Percentiles rank a stretch among this genome's conserved stretches.
Evolutionary conservation across 2,797 vertebrate species (phyloP).

Genomic region (Apogon hyalosoma): DNA sequence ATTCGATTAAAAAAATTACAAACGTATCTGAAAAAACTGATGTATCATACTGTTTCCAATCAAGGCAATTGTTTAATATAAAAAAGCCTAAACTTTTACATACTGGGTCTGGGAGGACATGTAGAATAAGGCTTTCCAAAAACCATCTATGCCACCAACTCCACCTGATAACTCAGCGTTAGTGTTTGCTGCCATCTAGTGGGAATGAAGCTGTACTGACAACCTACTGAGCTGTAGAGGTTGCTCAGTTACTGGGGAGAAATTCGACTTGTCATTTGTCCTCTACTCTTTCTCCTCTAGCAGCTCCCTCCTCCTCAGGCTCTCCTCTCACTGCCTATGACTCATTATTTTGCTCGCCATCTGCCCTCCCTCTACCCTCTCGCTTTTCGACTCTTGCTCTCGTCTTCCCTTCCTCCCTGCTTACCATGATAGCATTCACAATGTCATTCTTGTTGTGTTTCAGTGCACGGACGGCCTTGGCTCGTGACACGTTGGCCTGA

Average conservation of each 20-base stretch:
- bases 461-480: conserved; percentile 93
- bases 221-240: conserved; percentile 33
- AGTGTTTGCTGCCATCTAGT: conserved; percentile 63
- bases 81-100: too few relatives aligned
- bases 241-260: conserved; percentile 54
- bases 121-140: not conserved
- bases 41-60: too few relatives aligned
- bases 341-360: conserved; percentile 68
- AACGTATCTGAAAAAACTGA: too few relatives aligned
- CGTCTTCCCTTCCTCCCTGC: conserved; percentile 45
- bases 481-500: conserved; percentile 94
- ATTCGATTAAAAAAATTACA: too few relatives aligned
- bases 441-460: conserved; percentile 98
- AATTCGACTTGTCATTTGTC: conserved; percentile 57
- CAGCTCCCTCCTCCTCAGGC: not conserved
- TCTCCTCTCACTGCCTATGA: conserved; percentile 50
- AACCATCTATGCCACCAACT: conserved; percentile 23
- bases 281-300: conserved; percentile 42
- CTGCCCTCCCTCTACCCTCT: conserved; percentile 43
- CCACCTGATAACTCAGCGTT: conserved; percentile 1
- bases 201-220: conserved; percentile 39
- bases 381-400: not conserved
- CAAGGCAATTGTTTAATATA: too few relatives aligned
- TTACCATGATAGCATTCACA: conserved; percentile 99
- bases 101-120: too few relatives aligned